Evolutionary conservation across 2,888 invertebrate species (phyloP).

Genomic region (Dinocampus coccinellae): DNA sequence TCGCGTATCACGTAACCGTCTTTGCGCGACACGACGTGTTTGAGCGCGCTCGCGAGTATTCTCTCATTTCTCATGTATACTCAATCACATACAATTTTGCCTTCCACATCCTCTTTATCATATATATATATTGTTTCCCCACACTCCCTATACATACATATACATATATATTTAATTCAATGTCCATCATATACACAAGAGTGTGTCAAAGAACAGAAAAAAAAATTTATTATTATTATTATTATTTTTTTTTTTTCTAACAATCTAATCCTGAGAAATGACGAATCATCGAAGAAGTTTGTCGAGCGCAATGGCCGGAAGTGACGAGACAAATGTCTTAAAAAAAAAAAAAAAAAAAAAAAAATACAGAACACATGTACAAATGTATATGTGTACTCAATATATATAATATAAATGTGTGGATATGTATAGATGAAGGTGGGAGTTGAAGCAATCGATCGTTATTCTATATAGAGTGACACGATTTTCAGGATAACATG

Average conservation of each 20-base stretch:
- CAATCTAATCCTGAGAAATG: constrained; percentile 29
- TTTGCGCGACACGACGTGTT: constrained; percentile 46
- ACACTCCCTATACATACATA: not conserved
- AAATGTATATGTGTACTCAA: not conserved
- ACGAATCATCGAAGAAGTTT: constrained; percentile 9
- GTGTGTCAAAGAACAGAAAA: not conserved
- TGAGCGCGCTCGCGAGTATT: constrained; percentile 42
- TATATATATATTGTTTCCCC: not conserved
- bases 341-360: constrained; percentile 18
- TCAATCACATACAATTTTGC: constrained; percentile 8
- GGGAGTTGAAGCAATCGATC: constrained; percentile 14
- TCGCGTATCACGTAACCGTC: constrained; percentile 64
- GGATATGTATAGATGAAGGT: not conserved
- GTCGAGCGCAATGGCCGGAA: constrained; percentile 22
- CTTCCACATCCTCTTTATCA: constrained; percentile 7
- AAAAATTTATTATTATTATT: not conserved
- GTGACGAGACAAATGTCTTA: constrained; percentile 21
- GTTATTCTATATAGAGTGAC: constrained; percentile 9
- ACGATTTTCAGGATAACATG: constrained; percentile 26
- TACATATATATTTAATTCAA: not conserved
- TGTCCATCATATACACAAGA: not conserved
- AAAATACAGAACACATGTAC: no score
- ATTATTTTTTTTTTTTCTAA: constrained; percentile 1
- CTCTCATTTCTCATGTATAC: constrained; percentile 42
- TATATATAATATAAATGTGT: not conserved